Evolutionary conservation across 2,888 invertebrate species (phyloP), one percentile per base, ranked within the genome.

Genomic region (Archips xylosteana): DNA sequence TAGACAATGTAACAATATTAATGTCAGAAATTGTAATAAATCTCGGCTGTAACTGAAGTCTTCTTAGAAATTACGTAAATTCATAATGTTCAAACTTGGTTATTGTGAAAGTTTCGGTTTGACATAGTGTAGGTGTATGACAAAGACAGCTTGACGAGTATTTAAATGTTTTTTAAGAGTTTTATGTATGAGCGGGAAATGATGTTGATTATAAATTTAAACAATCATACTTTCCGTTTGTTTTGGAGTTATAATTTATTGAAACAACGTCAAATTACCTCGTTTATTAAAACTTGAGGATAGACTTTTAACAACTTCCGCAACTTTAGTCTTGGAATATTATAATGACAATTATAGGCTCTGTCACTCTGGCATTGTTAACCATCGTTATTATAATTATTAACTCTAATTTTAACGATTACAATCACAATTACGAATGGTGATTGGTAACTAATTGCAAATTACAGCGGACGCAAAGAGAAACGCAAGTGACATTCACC

Each of bases 1-100:
- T 6, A 15, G 15, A 39, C 77, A 49, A 83, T 83, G 80, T 80
- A 54, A 15, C 36, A 82, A 85, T 84, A 64, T 49, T 32, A 49
- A 64, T 83, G 84, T 85, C 82, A 64, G 60, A 42, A 42, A 47
- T 23, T 5, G 65, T 66, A 65, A 71, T 66, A 71, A 66, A 60
- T 71, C 66, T 39, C 45, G 39, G 36, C 36, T 61, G 42, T 15
- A 23, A 39, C 34, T n/a, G 36, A 66, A 49, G 61, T 36, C 61
- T 65, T 66, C 36, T n/a, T 68, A 34, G 45, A 45, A 68, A 45
- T 60, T 32, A 59, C 45, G 6, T 68, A 49, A 54, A 66, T 47
- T 68, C 57, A 42, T 57, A 67, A 59, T 34, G 59, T 68, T 45
- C 34, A 59, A 67, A 59, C 45, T 67, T 59, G 23, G 59, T 65